Conservation (phyloP, 2,113 vertebrate genomes). For the Bettongia penicillata region DNA sequence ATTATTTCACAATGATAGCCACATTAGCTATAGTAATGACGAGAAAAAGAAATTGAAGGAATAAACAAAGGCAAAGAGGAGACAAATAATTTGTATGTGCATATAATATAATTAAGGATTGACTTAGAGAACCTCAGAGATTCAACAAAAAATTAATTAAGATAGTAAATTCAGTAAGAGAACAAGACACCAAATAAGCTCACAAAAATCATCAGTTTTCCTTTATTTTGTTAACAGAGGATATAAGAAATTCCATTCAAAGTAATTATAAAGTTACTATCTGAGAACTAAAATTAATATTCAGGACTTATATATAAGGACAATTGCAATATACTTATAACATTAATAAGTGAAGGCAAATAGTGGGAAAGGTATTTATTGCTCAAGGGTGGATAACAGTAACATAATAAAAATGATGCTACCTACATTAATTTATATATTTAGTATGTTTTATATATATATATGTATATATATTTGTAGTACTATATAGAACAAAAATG, state of each 20-base stretch:
- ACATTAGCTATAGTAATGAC: not conserved
- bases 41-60: not conserved
- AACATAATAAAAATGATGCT: not conserved
- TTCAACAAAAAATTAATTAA: not conserved
- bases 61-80: not conserved
- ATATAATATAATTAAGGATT: not conserved
- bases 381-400: not conserved
- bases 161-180: not conserved
- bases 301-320: not conserved
- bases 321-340: not conserved
- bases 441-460: no score
- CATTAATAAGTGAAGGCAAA: not conserved
- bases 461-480: no score
- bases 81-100: not conserved
- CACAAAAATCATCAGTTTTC: not conserved
- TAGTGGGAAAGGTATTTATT: not conserved
- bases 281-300: not conserved
- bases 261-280: not conserved
- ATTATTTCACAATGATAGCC: not conserved
- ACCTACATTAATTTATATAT: not conserved
- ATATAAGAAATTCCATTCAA: not conserved
- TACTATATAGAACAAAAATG: no score
- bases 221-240: not conserved
- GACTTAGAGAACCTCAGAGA: not conserved
- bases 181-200: no score